These are phyloP conservation scores for Meteorus cinctellus DNA, from an alignment of 2,888 invertebrate genomes.

Conservation along the genomic window DNA sequence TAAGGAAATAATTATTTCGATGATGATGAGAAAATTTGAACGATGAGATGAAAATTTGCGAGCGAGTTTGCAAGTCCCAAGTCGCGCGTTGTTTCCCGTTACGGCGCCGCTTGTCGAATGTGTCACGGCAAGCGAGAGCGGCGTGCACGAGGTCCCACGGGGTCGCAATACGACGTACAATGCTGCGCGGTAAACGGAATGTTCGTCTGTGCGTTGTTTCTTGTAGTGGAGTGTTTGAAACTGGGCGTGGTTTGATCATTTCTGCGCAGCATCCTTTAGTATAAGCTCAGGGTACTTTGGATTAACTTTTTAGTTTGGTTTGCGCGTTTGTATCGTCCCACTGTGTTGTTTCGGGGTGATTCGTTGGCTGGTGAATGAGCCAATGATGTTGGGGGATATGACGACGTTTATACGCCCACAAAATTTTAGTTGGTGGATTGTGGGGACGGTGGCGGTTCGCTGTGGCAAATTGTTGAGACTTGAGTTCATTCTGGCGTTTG, in stretches of 20 bases:
- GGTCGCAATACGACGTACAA: constrained; percentile 59
- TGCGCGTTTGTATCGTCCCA: not conserved
- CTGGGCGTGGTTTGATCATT: not conserved
- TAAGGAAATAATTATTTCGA: not conserved
- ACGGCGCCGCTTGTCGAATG: constrained; percentile 74
- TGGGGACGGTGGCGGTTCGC: constrained; percentile 15
- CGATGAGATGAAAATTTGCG: constrained; percentile 51
- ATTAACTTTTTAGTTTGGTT: not conserved
- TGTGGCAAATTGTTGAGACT: constrained; percentile 6
- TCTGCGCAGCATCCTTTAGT: not conserved
- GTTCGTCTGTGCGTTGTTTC: not conserved
- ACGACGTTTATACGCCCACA: not conserved
- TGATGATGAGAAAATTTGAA: constrained; percentile 40
- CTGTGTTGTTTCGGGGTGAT: not conserved
- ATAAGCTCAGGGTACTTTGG: not conserved
- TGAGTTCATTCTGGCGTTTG: constrained; percentile 1
- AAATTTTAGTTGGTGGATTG: not conserved
- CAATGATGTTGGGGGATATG: not conserved
- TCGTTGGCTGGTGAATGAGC: not conserved
- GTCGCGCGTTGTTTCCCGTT: constrained; percentile 74
- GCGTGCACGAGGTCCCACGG: constrained; percentile 70
- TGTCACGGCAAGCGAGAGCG: constrained; percentile 71
- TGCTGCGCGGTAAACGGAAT: constrained; percentile 46
- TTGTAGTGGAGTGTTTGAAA: not conserved
- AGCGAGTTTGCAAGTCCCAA: constrained; percentile 66